Evolutionary conservation across 2,113 vertebrate genomes (phyloP).

Genomic region (Mustela lutreola): DNA sequence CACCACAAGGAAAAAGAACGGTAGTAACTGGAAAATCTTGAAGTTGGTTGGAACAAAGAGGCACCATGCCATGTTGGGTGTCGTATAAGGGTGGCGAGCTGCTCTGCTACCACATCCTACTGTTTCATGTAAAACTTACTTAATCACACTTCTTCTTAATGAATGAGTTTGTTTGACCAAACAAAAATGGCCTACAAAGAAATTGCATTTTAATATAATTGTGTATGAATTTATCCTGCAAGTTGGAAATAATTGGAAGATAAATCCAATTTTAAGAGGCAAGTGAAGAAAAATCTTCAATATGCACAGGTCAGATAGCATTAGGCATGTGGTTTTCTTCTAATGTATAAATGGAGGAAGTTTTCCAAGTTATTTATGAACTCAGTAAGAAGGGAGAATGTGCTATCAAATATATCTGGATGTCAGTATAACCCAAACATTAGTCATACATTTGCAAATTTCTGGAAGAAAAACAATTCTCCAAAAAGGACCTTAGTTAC

Average conservation of each 20-base stretch:
- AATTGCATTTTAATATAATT: neutral
- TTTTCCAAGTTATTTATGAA: slow-evolving; percentile 42
- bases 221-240: slow-evolving; percentile 19
- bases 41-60: neutral
- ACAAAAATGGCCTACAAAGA: neutral
- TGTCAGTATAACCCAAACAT: slow-evolving; percentile 37
- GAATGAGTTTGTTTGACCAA: neutral
- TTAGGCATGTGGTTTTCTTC: neutral
- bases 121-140: neutral
- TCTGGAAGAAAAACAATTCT: neutral
- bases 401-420: slow-evolving; percentile 50
- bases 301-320: slow-evolving; percentile 44
- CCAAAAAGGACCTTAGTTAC: neutral
- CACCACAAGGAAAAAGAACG: neutral
- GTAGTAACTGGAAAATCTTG: neutral
- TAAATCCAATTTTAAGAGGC: slow-evolving; percentile 59
- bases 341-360: neutral
- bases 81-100: neutral
- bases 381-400: neutral
- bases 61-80: no score
- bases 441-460: slow-evolving; percentile 27
- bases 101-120: neutral
- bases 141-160: neutral
- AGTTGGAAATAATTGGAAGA: neutral
- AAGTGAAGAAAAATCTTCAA: slow-evolving; percentile 58